These are phyloP conservation scores for Meandrusa payeni DNA, from an alignment of 2,888 invertebrate genomes.

Conservation along the genomic window DNA sequence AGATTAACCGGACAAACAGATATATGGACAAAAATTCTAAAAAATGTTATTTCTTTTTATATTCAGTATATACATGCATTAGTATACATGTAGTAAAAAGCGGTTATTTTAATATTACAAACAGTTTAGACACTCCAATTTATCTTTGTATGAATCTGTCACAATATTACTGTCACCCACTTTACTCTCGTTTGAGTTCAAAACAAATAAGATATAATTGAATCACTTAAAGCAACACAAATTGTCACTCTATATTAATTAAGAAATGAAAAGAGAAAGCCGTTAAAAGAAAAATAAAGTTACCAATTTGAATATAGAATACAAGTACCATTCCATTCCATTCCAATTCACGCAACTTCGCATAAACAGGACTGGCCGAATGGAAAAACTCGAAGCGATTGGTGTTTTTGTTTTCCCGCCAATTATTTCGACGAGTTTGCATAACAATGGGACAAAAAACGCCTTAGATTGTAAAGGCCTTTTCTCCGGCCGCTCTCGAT, in stretches of 20 bases:
- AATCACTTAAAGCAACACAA: slow-evolving; percentile 8
- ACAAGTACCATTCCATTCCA: slow-evolving; percentile 21
- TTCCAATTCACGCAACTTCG: slow-evolving; percentile 19
- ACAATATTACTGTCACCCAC: no score
- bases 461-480: slow-evolving; percentile 21
- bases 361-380: slow-evolving; percentile 24
- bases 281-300: slow-evolving; percentile 14
- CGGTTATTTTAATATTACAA: no score
- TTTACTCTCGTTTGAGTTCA: no score
- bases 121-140: no score
- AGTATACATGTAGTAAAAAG: no score
- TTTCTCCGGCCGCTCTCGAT: slow-evolving; percentile 18
- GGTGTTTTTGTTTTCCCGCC: slow-evolving; percentile 31
- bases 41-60: no score
- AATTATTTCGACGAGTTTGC: slow-evolving; percentile 35
- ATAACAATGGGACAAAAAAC: slow-evolving; percentile 39
- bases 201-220: slow-evolving; percentile 14
- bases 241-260: slow-evolving; percentile 11
- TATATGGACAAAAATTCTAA: no score
- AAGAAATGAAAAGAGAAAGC: slow-evolving; percentile 10
- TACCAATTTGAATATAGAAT: slow-evolving; percentile 24
- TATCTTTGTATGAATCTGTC: no score
- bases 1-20: no score
- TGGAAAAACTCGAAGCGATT: slow-evolving; percentile 30
- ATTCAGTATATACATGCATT: no score